Evolutionary conservation across 2,113 vertebrate genomes (phyloP), one percentile per base, ranked within the genome.

Genomic region (Colinus virginianus): DNA sequence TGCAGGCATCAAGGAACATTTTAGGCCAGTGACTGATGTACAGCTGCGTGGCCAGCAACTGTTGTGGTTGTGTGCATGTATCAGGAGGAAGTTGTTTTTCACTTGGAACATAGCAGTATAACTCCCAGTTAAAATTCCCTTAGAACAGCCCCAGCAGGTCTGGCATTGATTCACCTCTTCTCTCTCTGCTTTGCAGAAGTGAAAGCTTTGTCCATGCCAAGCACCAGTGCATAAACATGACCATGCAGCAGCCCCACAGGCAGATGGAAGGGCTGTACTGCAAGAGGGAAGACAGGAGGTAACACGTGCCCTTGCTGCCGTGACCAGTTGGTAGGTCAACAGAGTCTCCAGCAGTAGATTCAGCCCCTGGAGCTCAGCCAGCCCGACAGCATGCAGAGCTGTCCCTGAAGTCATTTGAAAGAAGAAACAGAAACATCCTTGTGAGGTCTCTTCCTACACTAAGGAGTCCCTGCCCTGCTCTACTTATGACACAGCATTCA

Each of bases 221-320:
- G 61, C 38, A 40, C 13, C 1, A 2, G 69, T 30, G 45, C 2
- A 7, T 8, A 3, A 43, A 7, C 15, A 30, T 43, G 64, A 53
- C 38, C 13, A 32, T 0, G 0, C 51, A 40, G 55, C 26, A 74
- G 40, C 30, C 61, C n/a, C 70, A 46, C 19, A 13, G 5, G 11
- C 22, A 81, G 79, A 71, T 72, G 84, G 25, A 18, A 43, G 32
- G 11, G 62, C 40, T 89, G 76, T 95, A 45, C n/a, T 87, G 55
- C 55, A 79, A 45, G 59, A 45, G 55, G 15, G 63, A 32, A 3
- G 2, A 58, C 62, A 48, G 58, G 68, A 58, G 70, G 59, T 58
- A 84, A 23, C 26, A 70, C 66, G 30, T 10, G 26, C 26, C 28
- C 69, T 66, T 53, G 34, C 63, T 74, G 45, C 66, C 48, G n/a